phyloP scores from a whole-genome alignment of 2,888 invertebrate genomes.

The Thera obeliscata region DNA sequence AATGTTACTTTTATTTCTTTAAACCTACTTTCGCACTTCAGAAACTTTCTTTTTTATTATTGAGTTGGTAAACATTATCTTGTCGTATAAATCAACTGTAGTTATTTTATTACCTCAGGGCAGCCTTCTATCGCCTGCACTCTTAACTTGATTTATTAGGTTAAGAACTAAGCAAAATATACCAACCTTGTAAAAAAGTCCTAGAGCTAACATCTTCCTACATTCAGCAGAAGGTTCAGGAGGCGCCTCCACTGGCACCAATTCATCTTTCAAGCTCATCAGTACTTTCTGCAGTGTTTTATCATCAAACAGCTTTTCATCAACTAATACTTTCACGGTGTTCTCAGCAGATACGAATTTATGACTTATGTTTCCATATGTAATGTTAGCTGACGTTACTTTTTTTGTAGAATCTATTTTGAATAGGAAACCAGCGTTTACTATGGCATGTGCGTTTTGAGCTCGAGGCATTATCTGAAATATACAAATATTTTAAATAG shows the following conservation, averaged over 20 bases:
- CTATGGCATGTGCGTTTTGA: constrained; percentile 90
- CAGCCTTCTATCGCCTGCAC: too few species aligned
- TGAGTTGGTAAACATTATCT: too few species aligned
- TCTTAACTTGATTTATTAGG: too few species aligned
- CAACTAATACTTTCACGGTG: constrained; percentile 81
- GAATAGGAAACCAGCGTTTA: constrained; percentile 90
- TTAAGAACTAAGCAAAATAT: not conserved
- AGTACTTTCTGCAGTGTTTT: constrained; percentile 79
- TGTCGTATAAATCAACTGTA: too few species aligned
- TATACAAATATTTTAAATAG: not conserved
- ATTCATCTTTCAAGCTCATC: constrained; percentile 81
- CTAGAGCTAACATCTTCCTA: constrained; percentile 88
- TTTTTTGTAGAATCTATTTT: constrained; percentile 74
- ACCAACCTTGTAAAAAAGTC: constrained; percentile 92
- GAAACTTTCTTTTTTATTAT: too few species aligned
- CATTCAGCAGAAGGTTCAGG: constrained; percentile 89
- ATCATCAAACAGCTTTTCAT: constrained; percentile 69
- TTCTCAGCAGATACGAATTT: constrained; percentile 82
- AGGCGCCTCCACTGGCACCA: constrained; percentile 86
- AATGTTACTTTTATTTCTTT: too few species aligned
- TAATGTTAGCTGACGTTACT: constrained; percentile 82
- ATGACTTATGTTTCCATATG: constrained; percentile 87
- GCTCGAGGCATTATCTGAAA: constrained; percentile 89
- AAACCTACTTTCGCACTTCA: too few species aligned
- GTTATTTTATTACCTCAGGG: too few species aligned